Evolutionary conservation across 2,888 invertebrate genomes (phyloP).

Genomic region (Tipula unca): DNA sequence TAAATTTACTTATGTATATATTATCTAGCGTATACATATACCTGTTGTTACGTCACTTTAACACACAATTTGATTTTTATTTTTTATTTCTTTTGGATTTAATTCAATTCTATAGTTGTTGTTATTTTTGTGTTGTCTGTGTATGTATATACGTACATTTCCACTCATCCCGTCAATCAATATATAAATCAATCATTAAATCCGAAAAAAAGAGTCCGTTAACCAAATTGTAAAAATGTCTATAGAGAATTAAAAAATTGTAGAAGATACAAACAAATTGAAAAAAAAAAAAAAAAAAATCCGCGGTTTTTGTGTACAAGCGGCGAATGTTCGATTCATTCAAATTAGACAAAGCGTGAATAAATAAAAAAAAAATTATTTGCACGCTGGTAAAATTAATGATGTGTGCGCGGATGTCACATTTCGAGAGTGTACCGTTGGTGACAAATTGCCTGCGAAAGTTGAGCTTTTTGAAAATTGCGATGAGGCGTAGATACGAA

Average conservation of each 20-base stretch:
- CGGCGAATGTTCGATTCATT: neutral
- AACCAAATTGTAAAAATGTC: neutral
- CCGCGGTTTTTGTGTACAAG: neutral
- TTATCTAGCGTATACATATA: neutral
- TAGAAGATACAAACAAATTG: neutral
- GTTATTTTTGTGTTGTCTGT: neutral
- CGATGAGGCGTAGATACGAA: no score
- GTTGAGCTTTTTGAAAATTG: no score
- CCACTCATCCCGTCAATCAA: neutral
- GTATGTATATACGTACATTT: neutral
- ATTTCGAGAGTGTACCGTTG: neutral
- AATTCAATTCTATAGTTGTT: neutral
- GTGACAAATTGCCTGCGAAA: neutral
- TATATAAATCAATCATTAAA: slow-evolving; percentile 14
- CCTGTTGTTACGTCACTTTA: neutral
- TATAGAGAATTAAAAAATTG: neutral
- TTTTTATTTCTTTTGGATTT: neutral
- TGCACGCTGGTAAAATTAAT: neutral
- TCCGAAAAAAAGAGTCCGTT: neutral
- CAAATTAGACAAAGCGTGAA: slow-evolving; percentile 8
- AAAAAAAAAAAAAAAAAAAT: neutral
- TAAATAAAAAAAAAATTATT: neutral
- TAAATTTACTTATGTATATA: neutral
- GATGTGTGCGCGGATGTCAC: neutral
- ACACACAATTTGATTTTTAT: neutral